Evolutionary conservation across 2,113 vertebrate species (phyloP).

Genomic region (Bubo bubo): DNA sequence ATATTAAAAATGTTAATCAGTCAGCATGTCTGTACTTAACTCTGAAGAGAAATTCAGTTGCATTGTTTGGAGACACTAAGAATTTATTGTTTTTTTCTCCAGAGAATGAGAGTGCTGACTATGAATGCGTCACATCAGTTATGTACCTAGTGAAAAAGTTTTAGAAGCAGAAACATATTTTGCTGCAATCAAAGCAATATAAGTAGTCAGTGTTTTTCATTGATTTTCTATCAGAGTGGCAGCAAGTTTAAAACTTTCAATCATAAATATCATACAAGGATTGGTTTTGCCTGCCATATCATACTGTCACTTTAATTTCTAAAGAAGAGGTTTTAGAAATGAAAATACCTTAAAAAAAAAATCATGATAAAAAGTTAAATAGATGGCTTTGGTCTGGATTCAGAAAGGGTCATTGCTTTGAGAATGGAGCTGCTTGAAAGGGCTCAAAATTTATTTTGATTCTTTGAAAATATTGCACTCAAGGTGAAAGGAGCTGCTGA

Average conservation of each 20-base stretch:
- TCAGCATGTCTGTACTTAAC: slow-evolving; percentile 20
- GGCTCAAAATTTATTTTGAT: slow-evolving; percentile 16
- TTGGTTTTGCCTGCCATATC: background rate
- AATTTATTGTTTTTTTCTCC: background rate
- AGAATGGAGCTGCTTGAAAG: background rate
- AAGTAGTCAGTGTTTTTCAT: background rate
- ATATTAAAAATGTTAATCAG: slow-evolving; percentile 13
- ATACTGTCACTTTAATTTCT: background rate
- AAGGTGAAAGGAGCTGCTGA: slow-evolving; percentile 13
- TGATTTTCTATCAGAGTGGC: background rate
- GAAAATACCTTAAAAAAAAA: background rate
- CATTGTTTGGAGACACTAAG: slow-evolving; percentile 13
- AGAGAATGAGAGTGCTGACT: background rate
- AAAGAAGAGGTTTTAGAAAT: background rate
- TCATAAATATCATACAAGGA: background rate
- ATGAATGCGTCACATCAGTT: background rate
- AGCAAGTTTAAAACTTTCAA: background rate
- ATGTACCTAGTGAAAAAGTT: background rate
- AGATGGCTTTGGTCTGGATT: background rate
- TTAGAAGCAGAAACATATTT: background rate
- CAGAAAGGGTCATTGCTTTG: background rate
- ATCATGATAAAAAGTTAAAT: background rate
- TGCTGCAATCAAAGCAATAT: background rate
- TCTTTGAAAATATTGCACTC: background rate
- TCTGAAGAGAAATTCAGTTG: slow-evolving; percentile 19